Evolutionary conservation across 64 coral and sea anemone genomes (phyloP).

Genomic region (Actinia equina): DNA sequence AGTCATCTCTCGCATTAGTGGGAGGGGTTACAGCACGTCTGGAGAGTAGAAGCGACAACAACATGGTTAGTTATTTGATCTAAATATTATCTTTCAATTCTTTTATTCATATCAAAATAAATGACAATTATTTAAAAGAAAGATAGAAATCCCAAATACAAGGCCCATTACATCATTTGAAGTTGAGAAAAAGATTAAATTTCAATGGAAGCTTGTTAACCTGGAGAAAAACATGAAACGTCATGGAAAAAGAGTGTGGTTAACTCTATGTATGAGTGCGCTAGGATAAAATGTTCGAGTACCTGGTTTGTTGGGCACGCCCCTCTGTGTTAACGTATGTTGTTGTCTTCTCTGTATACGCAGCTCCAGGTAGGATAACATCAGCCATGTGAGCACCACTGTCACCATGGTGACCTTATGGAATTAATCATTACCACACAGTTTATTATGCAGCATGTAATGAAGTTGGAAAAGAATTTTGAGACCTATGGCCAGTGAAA

Average conservation of each 20-base stretch:
- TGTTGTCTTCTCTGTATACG: constrained; percentile 94
- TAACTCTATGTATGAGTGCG: no score
- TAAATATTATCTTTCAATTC: no score
- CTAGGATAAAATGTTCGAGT: background rate
- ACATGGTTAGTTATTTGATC: background rate
- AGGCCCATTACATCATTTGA: no score
- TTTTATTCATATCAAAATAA: no score
- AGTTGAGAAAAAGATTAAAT: no score
- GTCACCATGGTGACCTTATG: constrained; percentile 98
- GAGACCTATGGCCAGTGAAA: no score
- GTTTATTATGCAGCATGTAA: background rate
- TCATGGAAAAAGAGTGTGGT: no score
- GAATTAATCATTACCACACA: background rate
- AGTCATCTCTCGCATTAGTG: constrained; percentile 88
- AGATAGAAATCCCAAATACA: no score
- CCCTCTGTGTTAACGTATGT: constrained; percentile 98
- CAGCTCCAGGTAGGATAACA: constrained; percentile 91
- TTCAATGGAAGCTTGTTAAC: no score
- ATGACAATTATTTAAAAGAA: no score
- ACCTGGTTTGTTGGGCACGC: constrained; percentile 94
- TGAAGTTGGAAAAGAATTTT: no score
- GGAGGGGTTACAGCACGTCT: constrained; percentile 95
- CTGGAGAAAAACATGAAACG: no score
- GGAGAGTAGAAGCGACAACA: background rate
- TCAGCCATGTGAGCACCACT: constrained; percentile 84